phyloP scores from a whole-genome alignment of 2,797 vertebrate species.

The Carapus acus region DNA sequence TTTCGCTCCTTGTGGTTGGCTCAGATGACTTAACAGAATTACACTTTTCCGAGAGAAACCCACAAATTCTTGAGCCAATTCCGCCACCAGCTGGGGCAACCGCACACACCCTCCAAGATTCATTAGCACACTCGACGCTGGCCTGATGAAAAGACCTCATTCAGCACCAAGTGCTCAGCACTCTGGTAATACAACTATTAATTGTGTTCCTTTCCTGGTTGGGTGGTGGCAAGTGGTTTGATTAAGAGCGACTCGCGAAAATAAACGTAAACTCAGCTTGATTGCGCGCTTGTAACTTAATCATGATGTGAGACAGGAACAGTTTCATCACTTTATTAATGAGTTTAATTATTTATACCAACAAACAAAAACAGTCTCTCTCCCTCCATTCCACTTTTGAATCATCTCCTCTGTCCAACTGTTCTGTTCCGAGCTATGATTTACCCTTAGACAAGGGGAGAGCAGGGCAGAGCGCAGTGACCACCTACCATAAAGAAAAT shows the following conservation, averaged over 20 bases:
- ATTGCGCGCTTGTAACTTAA: background rate
- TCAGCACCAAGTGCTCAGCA: background rate
- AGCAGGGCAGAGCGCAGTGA: constrained; percentile 51
- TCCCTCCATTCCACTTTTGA: constrained; percentile 66
- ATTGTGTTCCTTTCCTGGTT: background rate
- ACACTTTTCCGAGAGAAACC: background rate
- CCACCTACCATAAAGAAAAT: no score
- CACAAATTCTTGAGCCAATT: background rate
- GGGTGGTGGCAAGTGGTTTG: background rate
- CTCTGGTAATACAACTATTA: background rate
- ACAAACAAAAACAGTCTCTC: constrained; percentile 79
- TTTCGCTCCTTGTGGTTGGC: background rate
- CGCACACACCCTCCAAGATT: background rate
- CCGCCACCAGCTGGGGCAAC: background rate
- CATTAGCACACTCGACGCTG: background rate
- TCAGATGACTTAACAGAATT: constrained; percentile 1
- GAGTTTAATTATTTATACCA: constrained; percentile 85
- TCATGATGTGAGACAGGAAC: constrained; percentile 45
- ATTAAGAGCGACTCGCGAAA: background rate
- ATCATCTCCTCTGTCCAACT: constrained; percentile 65
- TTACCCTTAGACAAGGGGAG: constrained; percentile 47
- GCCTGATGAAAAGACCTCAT: background rate
- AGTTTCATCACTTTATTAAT: constrained; percentile 81
- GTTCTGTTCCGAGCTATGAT: constrained; percentile 47
- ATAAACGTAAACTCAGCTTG: background rate